A percentile compares a stretch with the other conserved stretches of the same genome.
These are phyloP conservation scores for Mesoclemmys tuberculata DNA, from an alignment of 2,113 vertebrate genomes.

Conservation along the genomic window DNA sequence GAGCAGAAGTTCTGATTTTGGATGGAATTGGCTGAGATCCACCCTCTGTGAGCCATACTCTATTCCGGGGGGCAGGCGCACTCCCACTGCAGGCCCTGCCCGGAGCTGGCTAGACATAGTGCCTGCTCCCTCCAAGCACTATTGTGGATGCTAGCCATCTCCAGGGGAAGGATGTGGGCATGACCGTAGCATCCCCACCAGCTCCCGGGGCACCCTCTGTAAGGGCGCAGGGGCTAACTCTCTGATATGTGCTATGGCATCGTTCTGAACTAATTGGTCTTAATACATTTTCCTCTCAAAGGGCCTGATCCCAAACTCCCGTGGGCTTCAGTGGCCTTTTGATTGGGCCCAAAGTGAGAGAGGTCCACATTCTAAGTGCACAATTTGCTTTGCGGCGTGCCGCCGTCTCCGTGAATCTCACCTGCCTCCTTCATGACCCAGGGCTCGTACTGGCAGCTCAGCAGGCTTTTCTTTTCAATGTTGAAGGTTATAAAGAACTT, in stretches of 20 bases:
- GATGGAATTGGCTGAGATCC: not conserved
- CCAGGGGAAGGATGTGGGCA: not conserved
- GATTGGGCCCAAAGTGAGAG: not conserved
- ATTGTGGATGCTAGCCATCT: not conserved
- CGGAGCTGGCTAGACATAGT: not conserved
- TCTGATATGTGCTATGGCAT: not conserved
- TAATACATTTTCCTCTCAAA: not conserved
- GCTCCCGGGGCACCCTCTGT: not conserved
- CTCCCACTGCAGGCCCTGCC: not conserved
- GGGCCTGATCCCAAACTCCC: not conserved
- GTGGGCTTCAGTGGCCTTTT: not conserved
- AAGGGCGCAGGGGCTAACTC: rapidly evolving
- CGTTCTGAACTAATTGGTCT: not conserved
- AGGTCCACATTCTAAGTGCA: not conserved
- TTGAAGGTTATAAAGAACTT: slow-evolving; percentile 95
- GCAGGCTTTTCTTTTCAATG: not conserved
- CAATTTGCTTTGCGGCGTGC: not conserved
- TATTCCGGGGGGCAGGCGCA: not conserved
- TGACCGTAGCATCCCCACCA: not conserved
- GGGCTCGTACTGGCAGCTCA: not conserved
- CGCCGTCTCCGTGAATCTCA: not conserved
- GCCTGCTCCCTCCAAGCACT: not conserved
- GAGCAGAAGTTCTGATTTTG: not conserved
- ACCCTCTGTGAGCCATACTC: not conserved
- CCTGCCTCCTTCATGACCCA: not conserved